Evolutionary conservation across 2,797 vertebrate genomes (phyloP), one percentile per base, ranked within the genome.

Genomic region (Hippopotamyrus pictus): DNA sequence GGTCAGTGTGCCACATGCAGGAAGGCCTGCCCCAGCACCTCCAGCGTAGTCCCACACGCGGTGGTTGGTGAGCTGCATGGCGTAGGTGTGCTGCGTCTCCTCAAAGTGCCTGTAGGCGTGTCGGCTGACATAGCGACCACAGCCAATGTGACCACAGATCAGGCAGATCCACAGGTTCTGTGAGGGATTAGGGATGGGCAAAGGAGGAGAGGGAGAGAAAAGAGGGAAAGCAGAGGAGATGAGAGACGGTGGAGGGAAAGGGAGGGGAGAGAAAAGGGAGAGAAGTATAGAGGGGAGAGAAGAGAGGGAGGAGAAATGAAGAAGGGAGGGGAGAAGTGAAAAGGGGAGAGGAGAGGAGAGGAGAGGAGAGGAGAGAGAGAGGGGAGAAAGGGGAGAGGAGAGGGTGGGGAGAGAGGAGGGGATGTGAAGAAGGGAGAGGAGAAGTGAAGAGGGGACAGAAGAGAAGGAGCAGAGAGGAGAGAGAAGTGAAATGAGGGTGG

Each of bases 141-240:
- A 99, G 25, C 98, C 98, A 11, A 99, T 99, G 95, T 99, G 98
- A 0, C 98, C 98, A 0, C 98, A 99, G 92, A 99, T 99, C 90
- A 99, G 94, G 90, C 98, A 99, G 91, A 99, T 99, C 98, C 98
- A 99, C 88, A 99, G 95, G 93, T 99, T 99, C 98, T 99, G 92
- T 7, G 73, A 17, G n/a, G 48, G 33, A 4, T 73, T 0, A n/a
- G 73, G 69, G 88, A 87, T 0, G 3, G 62, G 25, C 1, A 12
- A 17, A 73, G 59, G 8, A 65, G 59, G 25, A 65, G 59, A 65
- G 59, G 59, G 22, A 29, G 59, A 25, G 59, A 62, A 25, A 4
- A 51, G 59, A 8, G 29, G n/a, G 48, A 41, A 5, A 25, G 17
- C 14, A n/a, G 14, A 62, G 29, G 84, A 37, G 25, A 62, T 53